Evolutionary conservation across 1,140 invertebrate species (phyloP).

Genomic region (Polyergus mexicanus): DNA sequence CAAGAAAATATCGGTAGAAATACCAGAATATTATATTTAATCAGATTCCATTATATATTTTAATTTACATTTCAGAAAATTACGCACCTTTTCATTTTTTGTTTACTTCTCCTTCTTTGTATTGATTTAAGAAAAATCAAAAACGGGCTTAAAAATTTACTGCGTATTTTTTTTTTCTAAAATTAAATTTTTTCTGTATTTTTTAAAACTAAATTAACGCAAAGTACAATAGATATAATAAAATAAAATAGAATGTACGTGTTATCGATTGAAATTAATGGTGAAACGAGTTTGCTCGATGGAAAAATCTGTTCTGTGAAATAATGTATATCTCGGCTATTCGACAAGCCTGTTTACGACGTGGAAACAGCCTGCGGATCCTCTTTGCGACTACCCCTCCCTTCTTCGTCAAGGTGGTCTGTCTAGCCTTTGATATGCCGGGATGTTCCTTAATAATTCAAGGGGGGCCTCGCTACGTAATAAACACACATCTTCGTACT

Average conservation of each 20-base stretch:
- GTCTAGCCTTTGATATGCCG: conserved; percentile 28
- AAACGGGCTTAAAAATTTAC: background rate
- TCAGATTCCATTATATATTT: background rate
- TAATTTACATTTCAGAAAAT: background rate
- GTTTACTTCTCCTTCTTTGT: background rate
- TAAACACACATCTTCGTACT: conserved; percentile 63
- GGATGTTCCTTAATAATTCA: conserved; percentile 64
- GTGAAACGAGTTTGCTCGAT: background rate
- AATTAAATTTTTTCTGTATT: background rate
- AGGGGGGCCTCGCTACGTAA: conserved; percentile 49
- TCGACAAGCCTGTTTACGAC: conserved; percentile 29
- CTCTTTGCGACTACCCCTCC: background rate
- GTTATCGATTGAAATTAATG: background rate
- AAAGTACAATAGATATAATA: background rate
- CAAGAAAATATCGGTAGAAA: background rate
- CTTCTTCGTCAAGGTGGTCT: conserved; percentile 34
- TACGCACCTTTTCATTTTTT: background rate
- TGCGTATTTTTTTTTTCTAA: background rate
- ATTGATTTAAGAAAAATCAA: background rate
- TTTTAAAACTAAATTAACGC: background rate
- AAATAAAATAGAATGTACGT: background rate
- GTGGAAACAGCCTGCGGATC: conserved; percentile 7
- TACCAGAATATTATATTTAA: background rate
- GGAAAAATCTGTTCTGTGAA: background rate
- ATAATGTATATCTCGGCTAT: conserved; percentile 34